A percentile compares a stretch with the other conserved stretches of the same genome.
Evolutionary conservation across 2,888 invertebrate genomes (phyloP).

Genomic region (Callyntrura guangdongensis): DNA sequence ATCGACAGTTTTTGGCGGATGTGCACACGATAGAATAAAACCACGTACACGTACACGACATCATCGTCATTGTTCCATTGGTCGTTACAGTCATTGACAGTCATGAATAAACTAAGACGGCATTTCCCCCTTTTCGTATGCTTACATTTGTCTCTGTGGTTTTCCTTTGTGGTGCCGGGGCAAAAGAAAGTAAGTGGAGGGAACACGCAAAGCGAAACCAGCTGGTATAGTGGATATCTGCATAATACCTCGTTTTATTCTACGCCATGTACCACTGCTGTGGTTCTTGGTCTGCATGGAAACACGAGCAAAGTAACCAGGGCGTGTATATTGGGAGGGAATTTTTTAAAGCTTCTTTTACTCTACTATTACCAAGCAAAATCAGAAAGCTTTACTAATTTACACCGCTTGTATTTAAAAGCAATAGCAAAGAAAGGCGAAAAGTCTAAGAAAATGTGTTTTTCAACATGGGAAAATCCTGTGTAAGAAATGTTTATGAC

Average conservation of each 20-base stretch:
- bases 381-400: too few relatives aligned
- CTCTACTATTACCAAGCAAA: too few relatives aligned
- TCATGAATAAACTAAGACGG: constrained; percentile 49
- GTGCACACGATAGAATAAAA: constrained; percentile 11
- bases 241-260: neutral
- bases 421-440: too few relatives aligned
- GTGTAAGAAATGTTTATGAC: neutral
- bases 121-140: neutral
- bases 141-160: neutral
- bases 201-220: neutral
- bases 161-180: too few relatives aligned
- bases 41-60: constrained; percentile 34
- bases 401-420: too few relatives aligned
- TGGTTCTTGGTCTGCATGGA: too few relatives aligned
- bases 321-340: too few relatives aligned
- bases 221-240: neutral
- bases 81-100: constrained; percentile 7
- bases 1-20: constrained; percentile 55
- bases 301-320: too few relatives aligned
- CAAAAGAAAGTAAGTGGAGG: neutral
- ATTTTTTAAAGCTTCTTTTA: too few relatives aligned
- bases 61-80: constrained; percentile 12
- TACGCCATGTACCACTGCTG: too few relatives aligned
- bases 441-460: too few relatives aligned
- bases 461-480: too few relatives aligned